Base-by-base conservation (phyloP, 1,140 invertebrate species). In the Pinna nobilis region DNA sequence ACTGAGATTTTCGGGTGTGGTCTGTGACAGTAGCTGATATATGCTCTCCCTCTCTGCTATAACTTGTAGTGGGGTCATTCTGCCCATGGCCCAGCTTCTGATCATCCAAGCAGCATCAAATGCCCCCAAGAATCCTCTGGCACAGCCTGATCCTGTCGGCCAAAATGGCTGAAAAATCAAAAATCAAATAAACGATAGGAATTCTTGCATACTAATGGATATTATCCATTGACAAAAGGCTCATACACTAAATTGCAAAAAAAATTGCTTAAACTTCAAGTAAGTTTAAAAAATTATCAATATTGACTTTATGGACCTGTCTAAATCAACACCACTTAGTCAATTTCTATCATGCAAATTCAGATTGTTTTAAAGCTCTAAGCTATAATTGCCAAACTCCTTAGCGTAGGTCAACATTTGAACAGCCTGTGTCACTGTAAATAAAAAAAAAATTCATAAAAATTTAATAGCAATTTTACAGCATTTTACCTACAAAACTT, bases 71-170 rank as follows among this genome's bases (percentile, higher is more conserved):
- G 89, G 86, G 4, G 86, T 90, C 82, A 86, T 82, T 30, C 82
- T 86, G 1, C 88, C 92, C 55, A 92, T 91, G 0, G 94, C 93
- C 94, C 96, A 98, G 37, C 93, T 91, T 76, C 95, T 92, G 49
- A 99, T 94, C 76, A 97, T 95, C 97, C 98, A 99, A 37, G 96
- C 96, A 0, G 97, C 95, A 91, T 99, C 98, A 84, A 99, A 92
- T 3, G 95, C 96, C 53, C 96, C 96, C 0, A 99, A 90, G 89
- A 99, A 99, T 32, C 98, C 98, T 59, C 98, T 91, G 0, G 97
- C 98, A 90, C 97, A 99, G 4, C 98, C 98, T 30, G 97, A 98
- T 0, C 98, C 97, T 0, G 97, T 98, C 3, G 98, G 97, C 98
- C 98, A 99, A 89, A 99, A 99, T 0, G 97, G 97, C 93, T 95